Conservation (phyloP, 2,888 invertebrate species). For the Euclidia mi region DNA sequence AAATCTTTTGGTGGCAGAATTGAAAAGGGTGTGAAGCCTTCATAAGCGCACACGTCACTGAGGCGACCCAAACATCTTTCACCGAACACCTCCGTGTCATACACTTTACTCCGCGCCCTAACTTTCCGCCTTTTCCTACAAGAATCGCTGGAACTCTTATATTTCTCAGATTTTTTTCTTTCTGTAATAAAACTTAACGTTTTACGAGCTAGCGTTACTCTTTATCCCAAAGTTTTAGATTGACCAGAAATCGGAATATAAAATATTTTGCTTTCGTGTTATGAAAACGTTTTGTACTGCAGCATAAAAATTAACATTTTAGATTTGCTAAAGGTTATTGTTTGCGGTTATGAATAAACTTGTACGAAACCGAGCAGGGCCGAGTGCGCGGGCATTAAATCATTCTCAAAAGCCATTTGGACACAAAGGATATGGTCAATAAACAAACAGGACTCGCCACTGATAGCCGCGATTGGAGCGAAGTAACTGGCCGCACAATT, state of each 20-base stretch:
- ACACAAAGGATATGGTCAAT: constrained; percentile 84
- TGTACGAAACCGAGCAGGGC: constrained; percentile 63
- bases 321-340: constrained; percentile 64
- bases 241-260: constrained; percentile 54
- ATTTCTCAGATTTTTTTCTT: constrained; percentile 61
- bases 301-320: constrained; percentile 61
- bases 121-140: constrained; percentile 67
- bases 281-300: constrained; percentile 48
- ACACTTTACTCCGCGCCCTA: constrained; percentile 71
- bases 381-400: constrained; percentile 75
- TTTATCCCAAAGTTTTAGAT: constrained; percentile 54
- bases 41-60: constrained; percentile 81
- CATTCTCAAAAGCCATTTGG: constrained; percentile 79
- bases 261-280: constrained; percentile 51
- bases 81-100: constrained; percentile 76
- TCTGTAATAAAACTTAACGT: constrained; percentile 59
- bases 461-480: constrained; percentile 70
- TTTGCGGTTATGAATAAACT: constrained; percentile 72
- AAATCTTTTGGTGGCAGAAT: constrained; percentile 66
- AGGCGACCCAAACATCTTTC: constrained; percentile 81
- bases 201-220: constrained; percentile 60
- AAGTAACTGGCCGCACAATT: constrained; percentile 69
- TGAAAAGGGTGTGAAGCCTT: constrained; percentile 76
- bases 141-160: constrained; percentile 64
- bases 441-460: constrained; percentile 78